Conservation (phyloP, 2,888 invertebrate genomes). For the Aricia artaxerxes region DNA sequence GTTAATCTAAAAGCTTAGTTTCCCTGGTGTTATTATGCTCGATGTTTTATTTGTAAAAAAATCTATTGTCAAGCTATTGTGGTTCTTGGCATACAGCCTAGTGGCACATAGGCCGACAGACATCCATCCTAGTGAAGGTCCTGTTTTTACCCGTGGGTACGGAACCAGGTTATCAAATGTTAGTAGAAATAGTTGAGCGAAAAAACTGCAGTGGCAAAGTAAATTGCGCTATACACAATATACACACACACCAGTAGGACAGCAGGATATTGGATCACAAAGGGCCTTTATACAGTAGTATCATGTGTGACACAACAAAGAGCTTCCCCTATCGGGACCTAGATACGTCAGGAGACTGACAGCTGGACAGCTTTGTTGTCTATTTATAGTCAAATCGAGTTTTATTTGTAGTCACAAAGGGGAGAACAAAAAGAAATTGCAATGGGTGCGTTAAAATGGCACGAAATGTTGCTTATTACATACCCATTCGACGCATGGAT, state of each 20-base stretch:
- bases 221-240: not conserved
- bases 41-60: no score
- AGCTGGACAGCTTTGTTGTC: slow-evolving; percentile 3
- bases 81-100: no score
- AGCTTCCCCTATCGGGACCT: not conserved
- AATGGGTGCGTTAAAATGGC: not conserved
- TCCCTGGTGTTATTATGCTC: no score
- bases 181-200: no score
- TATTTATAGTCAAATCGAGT: not conserved
- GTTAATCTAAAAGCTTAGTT: no score
- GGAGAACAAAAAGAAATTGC: not conserved
- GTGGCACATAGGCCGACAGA: no score
- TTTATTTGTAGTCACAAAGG: not conserved
- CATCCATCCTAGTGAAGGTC: no score
- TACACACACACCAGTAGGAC: slow-evolving; percentile 9
- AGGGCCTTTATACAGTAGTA: not conserved
- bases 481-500: no score
- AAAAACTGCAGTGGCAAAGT: not conserved
- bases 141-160: no score
- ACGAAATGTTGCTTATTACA: not conserved
- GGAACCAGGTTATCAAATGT: no score
- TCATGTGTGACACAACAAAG: not conserved
- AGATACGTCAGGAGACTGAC: not conserved
- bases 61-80: no score
- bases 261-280: slow-evolving; percentile 6